Conservation (phyloP, 2,113 vertebrate species). For the Marcusenius ussheri region DNA sequence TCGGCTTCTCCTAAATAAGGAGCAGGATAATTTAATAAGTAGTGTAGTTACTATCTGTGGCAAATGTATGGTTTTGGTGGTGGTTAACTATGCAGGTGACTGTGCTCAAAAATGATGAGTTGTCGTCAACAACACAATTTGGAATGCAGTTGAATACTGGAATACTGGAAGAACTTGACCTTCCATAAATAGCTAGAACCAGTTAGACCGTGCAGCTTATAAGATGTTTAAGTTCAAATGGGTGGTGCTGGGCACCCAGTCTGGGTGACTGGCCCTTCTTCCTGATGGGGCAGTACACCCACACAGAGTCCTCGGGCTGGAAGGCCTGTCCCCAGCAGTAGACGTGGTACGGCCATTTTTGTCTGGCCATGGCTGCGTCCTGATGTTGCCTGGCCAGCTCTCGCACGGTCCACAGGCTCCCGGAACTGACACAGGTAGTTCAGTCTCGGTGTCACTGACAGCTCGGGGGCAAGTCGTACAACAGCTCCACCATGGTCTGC, state of each 20-base stretch:
- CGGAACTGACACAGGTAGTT: too few relatives aligned
- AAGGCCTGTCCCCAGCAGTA: too few relatives aligned
- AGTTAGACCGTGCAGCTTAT: neutral
- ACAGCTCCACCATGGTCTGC: too few relatives aligned
- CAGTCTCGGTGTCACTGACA: too few relatives aligned
- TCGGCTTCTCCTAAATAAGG: neutral
- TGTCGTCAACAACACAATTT: neutral
- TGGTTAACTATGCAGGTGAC: neutral
- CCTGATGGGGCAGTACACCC: too few relatives aligned
- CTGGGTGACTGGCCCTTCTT: neutral
- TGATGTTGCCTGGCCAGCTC: too few relatives aligned
- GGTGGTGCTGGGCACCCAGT: neutral
- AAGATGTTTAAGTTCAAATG: neutral
- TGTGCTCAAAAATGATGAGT: neutral
- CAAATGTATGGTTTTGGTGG: neutral
- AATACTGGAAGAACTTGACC: neutral
- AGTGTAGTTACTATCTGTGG: neutral
- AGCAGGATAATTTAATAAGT: neutral
- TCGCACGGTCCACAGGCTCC: too few relatives aligned
- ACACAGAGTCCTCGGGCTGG: too few relatives aligned
- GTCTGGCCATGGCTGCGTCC: too few relatives aligned
- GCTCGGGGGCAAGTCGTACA: too few relatives aligned
- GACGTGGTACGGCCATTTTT: too few relatives aligned
- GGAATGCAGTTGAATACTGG: neutral
- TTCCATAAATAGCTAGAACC: neutral